Percentiles rank a stretch among this genome's conserved stretches.
phyloP scores from a whole-genome alignment of 2,113 vertebrate genomes.

The Neotoma lepida region DNA sequence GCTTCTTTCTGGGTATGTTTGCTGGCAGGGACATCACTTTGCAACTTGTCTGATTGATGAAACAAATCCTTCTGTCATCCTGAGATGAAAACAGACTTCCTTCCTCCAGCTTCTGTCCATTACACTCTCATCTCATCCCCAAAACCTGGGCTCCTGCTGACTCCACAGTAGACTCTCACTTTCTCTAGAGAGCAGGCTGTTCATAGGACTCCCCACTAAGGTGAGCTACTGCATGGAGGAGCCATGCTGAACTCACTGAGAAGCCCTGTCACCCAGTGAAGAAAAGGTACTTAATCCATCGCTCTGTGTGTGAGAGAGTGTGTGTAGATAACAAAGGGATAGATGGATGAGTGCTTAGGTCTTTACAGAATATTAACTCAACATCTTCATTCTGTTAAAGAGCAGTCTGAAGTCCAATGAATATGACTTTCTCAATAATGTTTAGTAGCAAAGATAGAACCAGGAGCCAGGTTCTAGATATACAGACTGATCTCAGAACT shows the following conservation, averaged over 20 bases:
- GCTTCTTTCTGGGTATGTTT: neutral
- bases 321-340: neutral
- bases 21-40: neutral
- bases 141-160: neutral
- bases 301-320: neutral
- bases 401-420: neutral
- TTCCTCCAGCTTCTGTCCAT: neutral
- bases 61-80: neutral
- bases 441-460: neutral
- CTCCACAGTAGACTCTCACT: neutral
- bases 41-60: neutral
- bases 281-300: neutral
- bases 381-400: neutral
- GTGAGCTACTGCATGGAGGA: neutral
- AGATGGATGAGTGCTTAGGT: neutral
- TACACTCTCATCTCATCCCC: neutral
- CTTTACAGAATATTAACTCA: slow-evolving; percentile 44
- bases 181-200: neutral
- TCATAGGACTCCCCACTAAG: neutral
- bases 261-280: neutral
- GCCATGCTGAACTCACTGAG: neutral
- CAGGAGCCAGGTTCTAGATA: neutral
- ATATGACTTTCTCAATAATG: neutral
- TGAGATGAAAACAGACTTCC: neutral
- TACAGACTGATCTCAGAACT: neutral